Evolutionary conservation across 2,113 vertebrate genomes (phyloP).

Genomic region (Colossoma macropomum): DNA sequence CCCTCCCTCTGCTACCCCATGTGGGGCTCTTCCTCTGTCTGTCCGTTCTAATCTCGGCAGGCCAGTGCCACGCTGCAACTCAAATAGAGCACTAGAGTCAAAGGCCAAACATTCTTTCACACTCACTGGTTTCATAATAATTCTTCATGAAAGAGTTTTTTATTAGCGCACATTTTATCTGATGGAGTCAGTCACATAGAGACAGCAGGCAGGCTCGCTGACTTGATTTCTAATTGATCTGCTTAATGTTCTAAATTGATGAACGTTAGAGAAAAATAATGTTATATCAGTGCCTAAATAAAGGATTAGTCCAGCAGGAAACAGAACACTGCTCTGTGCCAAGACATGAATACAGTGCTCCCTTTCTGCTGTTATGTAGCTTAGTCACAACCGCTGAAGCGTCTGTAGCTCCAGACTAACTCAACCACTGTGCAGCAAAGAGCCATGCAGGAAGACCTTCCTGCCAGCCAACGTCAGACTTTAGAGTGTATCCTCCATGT

Average conservation of each 20-base stretch:
- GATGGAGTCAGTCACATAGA: background rate
- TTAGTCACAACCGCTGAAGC: background rate
- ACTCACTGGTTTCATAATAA: constrained; percentile 23
- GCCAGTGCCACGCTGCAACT: constrained; percentile 34
- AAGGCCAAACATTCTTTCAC: constrained; percentile 38
- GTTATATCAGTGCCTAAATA: background rate
- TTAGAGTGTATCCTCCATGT: background rate
- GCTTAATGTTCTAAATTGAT: background rate
- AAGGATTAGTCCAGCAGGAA: background rate
- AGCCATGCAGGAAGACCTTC: too few species aligned
- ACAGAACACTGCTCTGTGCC: background rate
- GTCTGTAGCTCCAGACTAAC: background rate
- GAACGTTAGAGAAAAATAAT: background rate
- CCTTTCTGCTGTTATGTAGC: background rate
- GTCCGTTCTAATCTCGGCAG: constrained; percentile 47
- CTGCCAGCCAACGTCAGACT: background rate
- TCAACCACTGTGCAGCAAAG: background rate
- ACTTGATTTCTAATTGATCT: constrained; percentile 16
- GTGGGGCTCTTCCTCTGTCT: constrained; percentile 43
- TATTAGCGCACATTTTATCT: background rate
- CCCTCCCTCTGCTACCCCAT: constrained; percentile 29
- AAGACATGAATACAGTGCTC: background rate
- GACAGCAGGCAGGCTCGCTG: constrained; percentile 6
- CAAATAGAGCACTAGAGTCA: constrained; percentile 29
- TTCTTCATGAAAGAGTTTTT: constrained; percentile 10